Evolutionary conservation across 2,113 vertebrate genomes (phyloP).

Genomic region (Chamaea fasciata): DNA sequence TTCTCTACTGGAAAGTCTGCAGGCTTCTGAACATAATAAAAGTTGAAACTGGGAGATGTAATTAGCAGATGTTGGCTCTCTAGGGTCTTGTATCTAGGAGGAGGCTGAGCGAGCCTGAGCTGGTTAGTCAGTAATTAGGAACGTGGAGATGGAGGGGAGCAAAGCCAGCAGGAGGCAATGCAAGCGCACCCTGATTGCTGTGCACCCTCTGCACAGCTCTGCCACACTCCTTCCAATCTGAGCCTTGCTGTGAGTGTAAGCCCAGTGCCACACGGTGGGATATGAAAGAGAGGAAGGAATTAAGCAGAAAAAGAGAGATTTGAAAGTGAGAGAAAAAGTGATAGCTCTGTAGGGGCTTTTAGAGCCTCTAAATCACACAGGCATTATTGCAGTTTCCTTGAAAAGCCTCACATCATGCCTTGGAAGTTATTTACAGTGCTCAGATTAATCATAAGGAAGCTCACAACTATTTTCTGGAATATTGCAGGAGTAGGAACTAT

Average conservation of each 20-base stretch:
- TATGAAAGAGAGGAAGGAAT: neutral
- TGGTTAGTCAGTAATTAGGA: neutral
- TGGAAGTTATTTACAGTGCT: neutral
- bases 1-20: neutral
- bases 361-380: neutral
- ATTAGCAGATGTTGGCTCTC: neutral
- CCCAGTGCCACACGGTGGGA: neutral
- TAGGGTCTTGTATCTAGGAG: neutral
- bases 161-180: neutral
- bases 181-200: neutral
- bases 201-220: neutral
- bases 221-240: neutral
- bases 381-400: neutral
- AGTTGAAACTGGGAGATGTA: neutral
- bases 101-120: neutral
- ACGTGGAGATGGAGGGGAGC: neutral
- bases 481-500: constrained; percentile 1
- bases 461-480: neutral
- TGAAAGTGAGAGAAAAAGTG: neutral
- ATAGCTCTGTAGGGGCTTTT: constrained; percentile 1
- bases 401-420: neutral
- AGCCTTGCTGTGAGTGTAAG: neutral
- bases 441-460: constrained; percentile 14
- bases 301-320: neutral
- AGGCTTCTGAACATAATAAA: neutral